Conservation (phyloP, 2,113 vertebrate species). For the Danio rerio region GRCz12tu NC_133176.1:15643501-15644000, state of each 20-base stretch:
- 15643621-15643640: neutral
- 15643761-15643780: neutral
- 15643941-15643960: neutral
- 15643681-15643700: neutral
- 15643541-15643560: constrained; percentile 26
- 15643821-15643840: neutral
- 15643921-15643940: neutral
- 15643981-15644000: too few species aligned
- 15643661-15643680: neutral
- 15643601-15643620: neutral
- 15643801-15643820: neutral
- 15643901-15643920: neutral
- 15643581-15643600: neutral
- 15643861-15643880: neutral
- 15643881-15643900: neutral
- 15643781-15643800: neutral
- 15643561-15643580: constrained; percentile 23
- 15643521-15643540: neutral
- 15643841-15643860: neutral
- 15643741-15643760: neutral
- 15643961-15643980: neutral
- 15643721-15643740: neutral
- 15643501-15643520: neutral
- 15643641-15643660: neutral
- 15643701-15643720: neutral